Percentiles rank a stretch among this genome's conserved stretches.
Conservation (phyloP, 23 tunicate species). For the Styela clava region DNA sequence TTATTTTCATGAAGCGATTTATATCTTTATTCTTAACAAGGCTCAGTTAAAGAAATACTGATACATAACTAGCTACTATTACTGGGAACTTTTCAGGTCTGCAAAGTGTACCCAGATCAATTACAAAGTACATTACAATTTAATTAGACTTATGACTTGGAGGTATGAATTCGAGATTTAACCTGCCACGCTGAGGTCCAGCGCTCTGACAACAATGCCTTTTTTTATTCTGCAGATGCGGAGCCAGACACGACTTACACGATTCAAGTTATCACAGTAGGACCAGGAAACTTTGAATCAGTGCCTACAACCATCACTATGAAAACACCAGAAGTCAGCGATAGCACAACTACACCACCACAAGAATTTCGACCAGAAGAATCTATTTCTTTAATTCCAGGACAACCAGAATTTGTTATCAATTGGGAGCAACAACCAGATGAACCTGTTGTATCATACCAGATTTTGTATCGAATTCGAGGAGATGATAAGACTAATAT, state of each 20-base stretch:
- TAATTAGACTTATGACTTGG: too few relatives aligned
- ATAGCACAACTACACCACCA: not conserved
- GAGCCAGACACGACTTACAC: conserved; percentile 20
- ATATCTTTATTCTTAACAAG: too few relatives aligned
- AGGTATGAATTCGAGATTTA: too few relatives aligned
- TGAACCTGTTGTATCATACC: conserved; percentile 10
- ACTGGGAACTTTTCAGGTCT: too few relatives aligned
- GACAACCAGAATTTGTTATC: conserved; percentile 7
- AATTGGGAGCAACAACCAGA: not conserved
- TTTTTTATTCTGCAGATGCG: not conserved
- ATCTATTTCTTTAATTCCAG: not conserved
- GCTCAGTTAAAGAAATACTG: too few relatives aligned
- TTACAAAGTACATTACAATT: too few relatives aligned
- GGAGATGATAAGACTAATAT: not conserved
- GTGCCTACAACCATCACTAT: not conserved
- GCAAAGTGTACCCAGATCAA: too few relatives aligned
- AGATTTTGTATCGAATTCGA: not conserved
- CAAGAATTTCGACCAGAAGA: conserved; percentile 12
- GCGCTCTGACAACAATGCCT: not conserved
- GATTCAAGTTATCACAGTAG: not conserved
- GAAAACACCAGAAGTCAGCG: not conserved
- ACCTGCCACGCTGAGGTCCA: too few relatives aligned
- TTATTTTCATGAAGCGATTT: too few relatives aligned
- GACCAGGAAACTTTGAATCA: not conserved
- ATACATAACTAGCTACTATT: too few relatives aligned